Conservation (phyloP, 1,140 invertebrate genomes). For the Latrodectus geometricus region DNA sequence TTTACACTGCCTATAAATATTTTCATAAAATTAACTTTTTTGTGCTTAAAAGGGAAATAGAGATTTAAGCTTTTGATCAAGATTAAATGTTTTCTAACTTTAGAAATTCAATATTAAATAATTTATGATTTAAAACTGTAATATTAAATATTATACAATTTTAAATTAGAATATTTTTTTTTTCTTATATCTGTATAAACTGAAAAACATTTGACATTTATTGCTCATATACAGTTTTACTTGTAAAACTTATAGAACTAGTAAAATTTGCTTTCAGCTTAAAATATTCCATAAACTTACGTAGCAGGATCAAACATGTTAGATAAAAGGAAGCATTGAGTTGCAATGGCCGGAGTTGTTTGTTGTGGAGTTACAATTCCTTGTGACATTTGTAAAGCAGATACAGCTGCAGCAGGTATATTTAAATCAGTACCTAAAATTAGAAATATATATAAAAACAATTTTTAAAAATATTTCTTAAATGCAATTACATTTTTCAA, state of each 20-base stretch:
- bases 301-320: constrained; percentile 98
- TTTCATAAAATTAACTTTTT: no score
- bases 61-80: no score
- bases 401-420: constrained; percentile 70
- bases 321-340: constrained; percentile 98
- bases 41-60: no score
- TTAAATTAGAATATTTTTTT: no score
- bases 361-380: constrained; percentile 50
- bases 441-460: constrained; percentile 78
- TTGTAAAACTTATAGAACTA: background rate
- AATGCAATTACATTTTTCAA: background rate
- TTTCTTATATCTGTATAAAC: no score
- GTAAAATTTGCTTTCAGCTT: no score
- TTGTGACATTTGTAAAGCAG: constrained; percentile 67
- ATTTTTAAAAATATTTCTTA: background rate
- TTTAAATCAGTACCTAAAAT: constrained; percentile 74
- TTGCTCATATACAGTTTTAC: background rate
- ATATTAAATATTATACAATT: no score
- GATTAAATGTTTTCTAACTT: no score
- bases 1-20: no score
- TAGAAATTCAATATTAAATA: no score
- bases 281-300: constrained; percentile 66
- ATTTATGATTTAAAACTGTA: no score
- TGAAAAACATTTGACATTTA: no score
- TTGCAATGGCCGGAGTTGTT: constrained; percentile 89